These are phyloP conservation scores for Trissonchulus latispiculum DNA, from an alignment of 2,888 invertebrate species.

Conservation along the genomic window DNA sequence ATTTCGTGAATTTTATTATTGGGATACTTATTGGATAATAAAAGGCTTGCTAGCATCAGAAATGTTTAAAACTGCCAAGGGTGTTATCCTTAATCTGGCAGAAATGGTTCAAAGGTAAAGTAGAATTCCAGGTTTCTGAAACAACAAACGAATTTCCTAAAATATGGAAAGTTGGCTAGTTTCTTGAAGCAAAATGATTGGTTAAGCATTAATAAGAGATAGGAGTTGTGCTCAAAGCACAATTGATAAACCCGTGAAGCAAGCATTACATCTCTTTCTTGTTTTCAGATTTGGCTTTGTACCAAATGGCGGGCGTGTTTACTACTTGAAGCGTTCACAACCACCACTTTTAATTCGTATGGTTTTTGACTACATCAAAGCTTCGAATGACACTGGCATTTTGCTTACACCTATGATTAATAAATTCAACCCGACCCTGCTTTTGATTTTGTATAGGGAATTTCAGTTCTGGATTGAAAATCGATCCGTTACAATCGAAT, in stretches of 20 bases:
- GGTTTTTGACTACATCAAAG: conserved; percentile 63
- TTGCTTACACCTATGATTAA: conserved; percentile 19
- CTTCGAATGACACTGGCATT: conserved; percentile 54
- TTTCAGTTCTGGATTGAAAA: conserved; percentile 53
- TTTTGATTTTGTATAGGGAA: conserved; percentile 25
- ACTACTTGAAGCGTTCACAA: conserved; percentile 53
- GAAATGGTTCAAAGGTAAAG: conserved; percentile 64
- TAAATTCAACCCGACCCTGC: conserved; percentile 11
- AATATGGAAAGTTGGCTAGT: too few species aligned
- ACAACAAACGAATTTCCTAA: too few species aligned
- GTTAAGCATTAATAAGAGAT: too few species aligned
- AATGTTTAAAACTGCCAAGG: conserved; percentile 65
- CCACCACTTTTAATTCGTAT: conserved; percentile 53
- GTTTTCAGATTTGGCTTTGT: conserved; percentile 46
- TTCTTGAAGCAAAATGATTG: too few species aligned
- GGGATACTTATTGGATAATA: too few species aligned
- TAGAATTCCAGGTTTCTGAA: too few species aligned
- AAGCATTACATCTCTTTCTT: too few species aligned
- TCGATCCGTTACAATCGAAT: conserved; percentile 2
- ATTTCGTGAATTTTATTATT: too few species aligned
- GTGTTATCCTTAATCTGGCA: conserved; percentile 75
- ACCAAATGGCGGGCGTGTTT: conserved; percentile 76
- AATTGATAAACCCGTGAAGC: too few species aligned
- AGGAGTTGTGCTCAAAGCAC: too few species aligned
- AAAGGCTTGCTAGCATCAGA: conserved; percentile 73